Conservation (phyloP, 1,140 invertebrate species). For the Tetragnatha versicolor region DNA sequence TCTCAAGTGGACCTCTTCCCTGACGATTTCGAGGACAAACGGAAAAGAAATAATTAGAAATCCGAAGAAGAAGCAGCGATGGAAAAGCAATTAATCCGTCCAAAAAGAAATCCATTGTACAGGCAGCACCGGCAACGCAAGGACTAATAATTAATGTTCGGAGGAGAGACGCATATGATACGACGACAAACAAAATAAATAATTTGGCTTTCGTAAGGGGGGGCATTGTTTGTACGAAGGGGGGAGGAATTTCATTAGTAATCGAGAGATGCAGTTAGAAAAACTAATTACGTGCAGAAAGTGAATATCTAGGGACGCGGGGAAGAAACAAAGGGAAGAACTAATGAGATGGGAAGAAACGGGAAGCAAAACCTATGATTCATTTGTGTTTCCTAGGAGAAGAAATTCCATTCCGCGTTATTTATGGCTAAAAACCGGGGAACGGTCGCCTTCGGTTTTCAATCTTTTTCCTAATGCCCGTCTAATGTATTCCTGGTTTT, state of each 20-base stretch:
- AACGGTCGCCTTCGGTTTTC: no score
- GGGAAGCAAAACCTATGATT: no score
- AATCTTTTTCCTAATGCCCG: no score
- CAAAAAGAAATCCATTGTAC: neutral
- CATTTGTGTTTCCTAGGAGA: no score
- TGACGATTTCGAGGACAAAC: no score
- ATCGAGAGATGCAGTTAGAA: conserved; percentile 24
- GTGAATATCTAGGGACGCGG: conserved; percentile 10
- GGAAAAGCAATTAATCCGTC: conserved; percentile 27
- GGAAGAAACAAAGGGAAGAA: neutral
- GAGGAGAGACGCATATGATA: neutral
- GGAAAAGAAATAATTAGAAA: conserved; percentile 36
- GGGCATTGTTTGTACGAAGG: conserved; percentile 20
- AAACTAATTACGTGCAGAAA: conserved; percentile 36
- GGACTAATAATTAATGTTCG: conserved; percentile 37
- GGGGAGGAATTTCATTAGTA: conserved; percentile 23
- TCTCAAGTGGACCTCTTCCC: no score
- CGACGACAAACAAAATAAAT: conserved; percentile 18
- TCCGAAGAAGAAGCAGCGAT: neutral
- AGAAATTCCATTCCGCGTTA: no score
- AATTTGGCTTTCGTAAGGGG: conserved; percentile 31
- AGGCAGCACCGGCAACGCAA: neutral
- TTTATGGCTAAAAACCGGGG: no score
- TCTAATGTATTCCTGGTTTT: no score
- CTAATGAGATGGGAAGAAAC: conserved; percentile 5